These are phyloP conservation scores for Molothrus ater DNA, from an alignment of 2,797 vertebrate species.

Conservation along the genomic window DNA sequence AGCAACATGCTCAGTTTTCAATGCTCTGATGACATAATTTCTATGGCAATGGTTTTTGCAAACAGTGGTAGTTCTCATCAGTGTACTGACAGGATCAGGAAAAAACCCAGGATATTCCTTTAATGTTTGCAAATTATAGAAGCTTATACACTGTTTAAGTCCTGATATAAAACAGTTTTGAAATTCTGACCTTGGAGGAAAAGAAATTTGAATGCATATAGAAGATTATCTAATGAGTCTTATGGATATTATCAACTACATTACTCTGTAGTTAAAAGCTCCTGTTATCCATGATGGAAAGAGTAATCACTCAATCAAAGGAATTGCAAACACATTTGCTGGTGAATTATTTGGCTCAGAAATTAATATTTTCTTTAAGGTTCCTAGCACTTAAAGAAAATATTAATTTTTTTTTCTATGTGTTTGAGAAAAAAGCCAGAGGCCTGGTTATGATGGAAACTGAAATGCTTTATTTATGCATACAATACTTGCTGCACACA, in stretches of 20 bases:
- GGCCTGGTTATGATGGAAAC: neutral
- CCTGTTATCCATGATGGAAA: neutral
- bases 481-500: neutral
- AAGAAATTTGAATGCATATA: neutral
- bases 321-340: neutral
- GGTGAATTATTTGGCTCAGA: neutral
- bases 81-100: neutral
- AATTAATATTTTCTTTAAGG: neutral
- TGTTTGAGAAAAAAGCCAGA: neutral
- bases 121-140: constrained; percentile 14
- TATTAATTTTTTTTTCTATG: neutral
- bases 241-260: neutral
- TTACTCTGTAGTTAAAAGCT: neutral
- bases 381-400: neutral
- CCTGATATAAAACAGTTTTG: neutral
- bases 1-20: neutral
- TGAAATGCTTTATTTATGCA: constrained; percentile 44
- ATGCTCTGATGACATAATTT: neutral
- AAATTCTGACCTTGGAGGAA: neutral
- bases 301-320: neutral
- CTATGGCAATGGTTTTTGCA: neutral
- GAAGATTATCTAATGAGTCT: neutral
- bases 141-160: neutral
- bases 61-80: constrained; percentile 16
- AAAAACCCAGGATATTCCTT: neutral